Percentiles rank a stretch among this genome's conserved stretches.
Conservation (phyloP, 2,797 vertebrate genomes). For the Molossus alvarezi region DNA sequence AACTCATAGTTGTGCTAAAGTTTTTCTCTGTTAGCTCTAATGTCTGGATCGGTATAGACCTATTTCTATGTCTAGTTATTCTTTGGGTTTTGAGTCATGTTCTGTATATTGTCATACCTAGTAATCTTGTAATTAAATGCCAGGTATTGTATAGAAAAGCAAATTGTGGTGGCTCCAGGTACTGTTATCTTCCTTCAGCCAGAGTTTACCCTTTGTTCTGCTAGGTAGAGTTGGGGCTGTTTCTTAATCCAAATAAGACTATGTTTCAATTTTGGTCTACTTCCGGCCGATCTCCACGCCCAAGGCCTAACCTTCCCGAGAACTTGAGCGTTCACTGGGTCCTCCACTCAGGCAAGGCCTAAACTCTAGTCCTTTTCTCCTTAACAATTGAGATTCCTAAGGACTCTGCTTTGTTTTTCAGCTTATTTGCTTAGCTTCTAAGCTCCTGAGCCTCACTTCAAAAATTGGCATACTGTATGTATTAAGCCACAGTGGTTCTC, state of each 20-base stretch:
- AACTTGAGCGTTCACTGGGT: not conserved
- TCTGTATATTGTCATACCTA: conserved; percentile 45
- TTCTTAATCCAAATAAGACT: conserved; percentile 35
- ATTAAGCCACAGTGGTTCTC: too few species aligned
- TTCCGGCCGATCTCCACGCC: not conserved
- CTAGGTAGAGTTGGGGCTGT: not conserved
- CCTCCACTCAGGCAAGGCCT: not conserved
- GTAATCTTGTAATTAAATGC: conserved; percentile 40
- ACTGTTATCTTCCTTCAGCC: not conserved
- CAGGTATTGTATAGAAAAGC: not conserved
- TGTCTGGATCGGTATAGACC: conserved; percentile 25
- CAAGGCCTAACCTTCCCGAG: not conserved
- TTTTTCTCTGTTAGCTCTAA: conserved; percentile 36
- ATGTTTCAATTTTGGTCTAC: conserved; percentile 9
- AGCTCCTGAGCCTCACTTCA: not conserved
- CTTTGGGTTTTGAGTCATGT: conserved; percentile 31
- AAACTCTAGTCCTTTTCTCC: conserved; percentile 22
- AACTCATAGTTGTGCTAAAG: conserved; percentile 34
- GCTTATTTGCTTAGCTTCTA: conserved; percentile 68
- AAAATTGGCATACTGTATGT: conserved; percentile 24
- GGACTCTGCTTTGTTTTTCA: conserved; percentile 26
- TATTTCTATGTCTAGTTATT: conserved; percentile 36
- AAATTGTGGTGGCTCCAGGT: not conserved
- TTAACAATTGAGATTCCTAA: conserved; percentile 38
- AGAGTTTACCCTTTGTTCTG: conserved; percentile 15